Evolutionary conservation across 2,113 vertebrate genomes (phyloP), one percentile per base, ranked within the genome.

Genomic region (Stigmatopora argus): DNA sequence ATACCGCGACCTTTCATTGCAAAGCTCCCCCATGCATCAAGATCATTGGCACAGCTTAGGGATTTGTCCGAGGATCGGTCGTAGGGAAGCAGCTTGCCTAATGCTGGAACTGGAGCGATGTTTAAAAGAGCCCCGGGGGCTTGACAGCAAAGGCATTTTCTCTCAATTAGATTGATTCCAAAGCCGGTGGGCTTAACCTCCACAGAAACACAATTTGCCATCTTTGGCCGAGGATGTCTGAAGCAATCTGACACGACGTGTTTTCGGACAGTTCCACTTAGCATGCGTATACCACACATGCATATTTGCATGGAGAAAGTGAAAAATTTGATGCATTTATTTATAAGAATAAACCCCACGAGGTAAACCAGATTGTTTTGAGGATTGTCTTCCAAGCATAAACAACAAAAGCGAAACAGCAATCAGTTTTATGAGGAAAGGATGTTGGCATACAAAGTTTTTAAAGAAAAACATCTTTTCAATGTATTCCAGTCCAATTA

Each of bases 1-100:
- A 81, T 79, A 82, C 77, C 69, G 74, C 85, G 83, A 88, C 82
- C 83, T 86, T 88, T 85, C 75, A 79, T 85, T 85, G 62, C 64
- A 73, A 80, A 83, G 64, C 82, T 69, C 26, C 66, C 21, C 66
- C n/a, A 41, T 79, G 78, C 81, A 79, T 81, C 67, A 73, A 77
- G 82, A 84, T 80, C 80, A 78, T 80, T 66, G 69, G 64, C 73
- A 71, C 68, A 62, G 78, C 70, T 84, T 62, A 75, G 73, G 79
- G 79, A 78, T 82, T 87, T 73, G 62, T 70, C 38, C 17, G 21
- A n/a, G 41, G 79, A 86, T 82, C 78, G 74, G 72, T 73, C 75
- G 65, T 63, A 69, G 64, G 63, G 58, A 69, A 71, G 71, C 73
- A 79, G 71, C 86, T 73, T 69, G 75, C 77, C 82, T 83, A 84